Percentiles rank a stretch among this genome's conserved stretches.
Conservation (phyloP, 1,140 invertebrate genomes). For the Drosophila sproati region DNA sequence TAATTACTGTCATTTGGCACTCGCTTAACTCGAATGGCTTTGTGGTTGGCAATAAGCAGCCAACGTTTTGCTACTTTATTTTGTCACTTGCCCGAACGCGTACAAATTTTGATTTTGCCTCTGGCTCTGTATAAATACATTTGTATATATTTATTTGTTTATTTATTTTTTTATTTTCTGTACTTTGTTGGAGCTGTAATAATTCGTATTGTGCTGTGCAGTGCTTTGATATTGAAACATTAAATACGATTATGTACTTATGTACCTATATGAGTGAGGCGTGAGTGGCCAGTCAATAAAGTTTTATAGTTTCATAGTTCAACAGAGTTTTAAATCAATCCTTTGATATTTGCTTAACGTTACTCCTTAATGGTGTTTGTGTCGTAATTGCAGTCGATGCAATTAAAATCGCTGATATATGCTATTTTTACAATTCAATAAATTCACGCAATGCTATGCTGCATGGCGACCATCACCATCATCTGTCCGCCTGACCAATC, state of each 20-base stretch:
- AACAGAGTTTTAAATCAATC: constrained; percentile 53
- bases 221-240: constrained; percentile 1
- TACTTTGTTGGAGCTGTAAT: neutral
- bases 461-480: constrained; percentile 28
- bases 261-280: constrained; percentile 11
- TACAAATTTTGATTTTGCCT: constrained; percentile 27
- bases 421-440: constrained; percentile 83
- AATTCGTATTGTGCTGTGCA: neutral
- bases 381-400: constrained; percentile 53
- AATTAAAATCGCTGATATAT: constrained; percentile 83
- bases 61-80: constrained; percentile 26
- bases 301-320: constrained; percentile 48
- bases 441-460: constrained; percentile 76
- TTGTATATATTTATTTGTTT: constrained; percentile 35
- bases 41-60: constrained; percentile 32
- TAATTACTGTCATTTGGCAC: constrained; percentile 80
- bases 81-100: constrained; percentile 20
- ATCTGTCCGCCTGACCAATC: constrained; percentile 1
- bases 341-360: constrained; percentile 64
- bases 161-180: neutral
- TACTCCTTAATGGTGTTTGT: constrained; percentile 28
- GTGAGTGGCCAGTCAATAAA: constrained; percentile 56
- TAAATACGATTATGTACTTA: constrained; percentile 21
- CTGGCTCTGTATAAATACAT: constrained; percentile 12
- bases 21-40: constrained; percentile 46